A percentile compares a stretch with the other conserved stretches of the same genome.
These are phyloP conservation scores for Delia radicum DNA, from an alignment of 1,140 invertebrate species.

Conservation along the genomic window DNA sequence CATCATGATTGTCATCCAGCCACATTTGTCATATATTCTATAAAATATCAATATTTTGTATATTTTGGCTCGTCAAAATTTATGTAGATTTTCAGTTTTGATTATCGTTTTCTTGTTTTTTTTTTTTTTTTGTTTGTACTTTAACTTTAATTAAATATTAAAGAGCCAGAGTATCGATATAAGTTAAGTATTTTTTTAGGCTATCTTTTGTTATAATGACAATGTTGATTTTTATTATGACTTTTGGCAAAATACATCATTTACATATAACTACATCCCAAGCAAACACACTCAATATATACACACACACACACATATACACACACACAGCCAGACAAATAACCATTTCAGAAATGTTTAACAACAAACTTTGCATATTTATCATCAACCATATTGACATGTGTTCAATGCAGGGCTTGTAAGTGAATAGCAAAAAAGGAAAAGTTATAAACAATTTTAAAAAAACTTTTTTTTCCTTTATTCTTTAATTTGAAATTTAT, in stretches of 20 bases:
- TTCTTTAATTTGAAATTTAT: not conserved
- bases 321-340: not conserved
- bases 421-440: not conserved
- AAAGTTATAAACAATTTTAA: not conserved
- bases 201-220: slow-evolving; percentile 4
- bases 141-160: no score
- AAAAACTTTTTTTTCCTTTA: not conserved
- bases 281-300: not conserved
- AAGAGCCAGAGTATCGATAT: no score
- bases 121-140: no score
- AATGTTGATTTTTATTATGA: slow-evolving; percentile 10
- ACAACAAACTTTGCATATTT: not conserved
- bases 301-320: not conserved
- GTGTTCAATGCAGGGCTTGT: not conserved
- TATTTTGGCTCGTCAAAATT: not conserved
- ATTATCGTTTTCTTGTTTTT: no score
- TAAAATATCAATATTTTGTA: not conserved
- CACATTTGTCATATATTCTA: not conserved
- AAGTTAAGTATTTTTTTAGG: not conserved
- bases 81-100: not conserved
- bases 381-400: not conserved
- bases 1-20: not conserved
- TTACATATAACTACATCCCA: not conserved
- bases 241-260: slow-evolving; percentile 1
- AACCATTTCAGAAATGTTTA: no score